Base-by-base conservation (phyloP, 2,113 vertebrate genomes). In the Sinocyclocheilus anophthalmus region DNA sequence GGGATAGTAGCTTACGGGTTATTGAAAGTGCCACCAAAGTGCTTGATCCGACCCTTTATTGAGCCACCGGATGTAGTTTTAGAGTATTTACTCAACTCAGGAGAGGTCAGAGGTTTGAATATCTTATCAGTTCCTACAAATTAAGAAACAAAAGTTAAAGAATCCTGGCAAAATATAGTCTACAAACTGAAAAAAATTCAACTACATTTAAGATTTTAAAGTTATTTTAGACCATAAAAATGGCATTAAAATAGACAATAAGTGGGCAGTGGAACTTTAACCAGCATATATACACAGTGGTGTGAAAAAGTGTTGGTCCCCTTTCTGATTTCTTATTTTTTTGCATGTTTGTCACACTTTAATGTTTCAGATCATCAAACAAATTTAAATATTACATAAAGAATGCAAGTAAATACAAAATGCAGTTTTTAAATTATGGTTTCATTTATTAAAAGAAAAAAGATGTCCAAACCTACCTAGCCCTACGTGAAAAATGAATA, bases 71-170 rank as follows among this genome's bases (percentile, higher is more conserved):
- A 85, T 3, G 90, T 67, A 65, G 84, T 91, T 85, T 92, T 89
- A 76, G 86, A 84, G 72, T 88, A 88, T 0, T 59, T 39, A 37
- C 84, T 94, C 37, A 92, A 30, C 88, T 96, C 96, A 0, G 90
- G 93, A 69, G 96, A 95, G 0, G 92, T 84, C 12, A 95, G 0
- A 0, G 96, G 95, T n/a, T 69, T 69, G 76, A 96, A 96, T 30
- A 95, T 83, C 0, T 37, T 75, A 72, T 90, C 96, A 95, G 2
- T 61, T 61, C 20, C 8, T 10, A 81, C 13, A 82, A 33, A 79
- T 45, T n/a, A 45, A 48, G 3, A n/a, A 59, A 77, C 24, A 84
- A 20, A 33, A 22, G 18, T 22, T 5, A 72, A 72, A 4, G 30
- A 37, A 9, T 69, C 3, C 18, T 18, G 1, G 1, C 45, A 13